Evolutionary conservation across 2,797 vertebrate genomes (phyloP), one percentile per base, ranked within the genome.

Genomic region (Syndactyla subalaris): DNA sequence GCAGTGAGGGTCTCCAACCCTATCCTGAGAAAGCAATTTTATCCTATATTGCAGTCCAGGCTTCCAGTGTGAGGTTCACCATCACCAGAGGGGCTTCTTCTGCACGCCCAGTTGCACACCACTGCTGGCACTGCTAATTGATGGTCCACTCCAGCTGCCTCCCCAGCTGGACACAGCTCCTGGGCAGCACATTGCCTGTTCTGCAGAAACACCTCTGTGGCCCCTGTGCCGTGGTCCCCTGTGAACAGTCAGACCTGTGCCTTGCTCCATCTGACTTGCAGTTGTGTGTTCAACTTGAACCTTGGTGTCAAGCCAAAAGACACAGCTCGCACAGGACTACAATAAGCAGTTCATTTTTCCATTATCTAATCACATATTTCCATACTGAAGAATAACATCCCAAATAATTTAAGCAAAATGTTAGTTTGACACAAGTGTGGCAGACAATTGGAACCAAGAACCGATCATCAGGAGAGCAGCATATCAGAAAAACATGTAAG

Each of bases 61-160:
- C 66, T 88, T 54, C 59, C 73, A 57, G 3, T 5, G 61, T 55
- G 65, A 77, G 29, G 22, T 73, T 93, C 54, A 55, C 14, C 26
- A 11, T 57, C 43, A 29, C 22, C 36, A 26, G 26, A 65, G 26
- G 17, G 11, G 13, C 10, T 79, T 19, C 34, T 77, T 29, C 29
- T 8, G 2, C 46, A 12, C 0, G 0, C 7, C 9, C 14, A 32
- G 12, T 17, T 52, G 20, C 43, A 32, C n/a, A n/a, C 3, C 36
- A 15, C n/a, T 67, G 51, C 49, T 48, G 46, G 38, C 52, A 63
- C 36, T 77, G 52, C 66, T 45, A 8, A 38, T 1, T 41, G 30
- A 14, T 13, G 5, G 0, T 14, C 26, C 20, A 8, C 46, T 45
- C 26, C 65, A 77, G 51, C 77, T 82, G 77, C 38, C 7, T 77